Base-by-base conservation (phyloP, 2,113 vertebrate genomes). In the Strix uralensis region DNA sequence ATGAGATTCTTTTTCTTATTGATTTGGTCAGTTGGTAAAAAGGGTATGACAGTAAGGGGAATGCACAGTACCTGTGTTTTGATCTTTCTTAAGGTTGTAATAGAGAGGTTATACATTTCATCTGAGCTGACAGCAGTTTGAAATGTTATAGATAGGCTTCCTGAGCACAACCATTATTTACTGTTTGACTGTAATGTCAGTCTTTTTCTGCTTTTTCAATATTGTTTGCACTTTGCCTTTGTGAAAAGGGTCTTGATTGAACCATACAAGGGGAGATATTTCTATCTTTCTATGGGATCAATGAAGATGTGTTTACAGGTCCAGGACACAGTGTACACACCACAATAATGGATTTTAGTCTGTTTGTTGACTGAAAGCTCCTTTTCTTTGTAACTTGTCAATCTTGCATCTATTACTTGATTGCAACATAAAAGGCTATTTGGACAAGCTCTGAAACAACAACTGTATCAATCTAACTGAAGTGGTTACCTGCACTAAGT, bases 221-320 rank as follows among this genome's bases (percentile, higher is more conserved):
- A 98, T 98, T 99, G 98, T 99, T 99, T 99, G 98, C 98, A 98
- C 98, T 98, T 98, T 98, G 98, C 98, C 97, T 98, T 98, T 98
- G 98, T 99, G 98, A 98, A 99, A 98, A 98, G 98, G 97, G 97
- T 97, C 98, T 99, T 99, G 98, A 99, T 98, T 98, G 98, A 98
- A 98, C 98, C 97, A 97, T 98, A 98, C 96, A 96, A 98, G 98
- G 97, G 97, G 98, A 99, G 98, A 98, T 99, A 99, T 99, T 99
- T 99, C 98, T 99, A 98, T 99, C 98, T 98, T 97, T 98, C 98
- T 98, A 97, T 97, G 97, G 98, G 98, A 99, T 99, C 99, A 99
- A 99, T 99, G 98, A 98, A 99, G 99, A 98, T 98, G 98, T 99
- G 99, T 99, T 99, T 99, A 99, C 98, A 98, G 98, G 98, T 98